Conservation (phyloP, 2,113 vertebrate genomes). For the Corythaeola cristata region DNA sequence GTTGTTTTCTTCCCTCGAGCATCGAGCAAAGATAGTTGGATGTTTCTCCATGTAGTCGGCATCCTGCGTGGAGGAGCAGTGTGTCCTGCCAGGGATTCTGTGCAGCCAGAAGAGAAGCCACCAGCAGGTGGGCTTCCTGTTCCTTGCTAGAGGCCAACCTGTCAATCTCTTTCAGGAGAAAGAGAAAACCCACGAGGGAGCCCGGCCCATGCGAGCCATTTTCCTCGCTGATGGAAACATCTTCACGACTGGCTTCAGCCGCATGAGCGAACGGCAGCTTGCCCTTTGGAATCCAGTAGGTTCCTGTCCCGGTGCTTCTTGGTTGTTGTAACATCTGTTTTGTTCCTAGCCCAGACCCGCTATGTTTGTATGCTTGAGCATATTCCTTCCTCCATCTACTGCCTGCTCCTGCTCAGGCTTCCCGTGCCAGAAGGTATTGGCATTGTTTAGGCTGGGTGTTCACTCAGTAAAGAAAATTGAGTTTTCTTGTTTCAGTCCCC, state of each 20-base stretch:
- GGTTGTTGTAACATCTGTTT: fast-evolving
- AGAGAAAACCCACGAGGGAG: conserved; percentile 94
- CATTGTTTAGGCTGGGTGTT: background rate
- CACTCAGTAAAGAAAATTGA: background rate
- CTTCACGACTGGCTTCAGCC: conserved; percentile 96
- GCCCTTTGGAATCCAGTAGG: conserved; percentile 91
- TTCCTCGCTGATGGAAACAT: conserved; percentile 91
- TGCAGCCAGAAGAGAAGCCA: background rate
- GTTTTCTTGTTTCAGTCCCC: background rate
- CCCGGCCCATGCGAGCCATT: conserved; percentile 93
- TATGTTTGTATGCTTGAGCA: background rate
- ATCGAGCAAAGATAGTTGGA: background rate
- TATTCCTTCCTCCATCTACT: background rate
- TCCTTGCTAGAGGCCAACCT: background rate
- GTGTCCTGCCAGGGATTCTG: background rate
- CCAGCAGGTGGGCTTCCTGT: background rate
- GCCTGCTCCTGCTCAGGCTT: background rate
- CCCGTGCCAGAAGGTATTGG: background rate
- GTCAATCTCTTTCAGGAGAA: conserved; percentile 83
- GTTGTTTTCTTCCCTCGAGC: background rate
- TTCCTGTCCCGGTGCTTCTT: background rate
- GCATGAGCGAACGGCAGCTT: conserved; percentile 95
- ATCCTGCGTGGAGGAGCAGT: background rate
- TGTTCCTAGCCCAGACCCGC: background rate
- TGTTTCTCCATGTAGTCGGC: background rate